These are phyloP conservation scores for Portevinia maculata DNA, from an alignment of 2,888 invertebrate species.

Conservation along the genomic window DNA sequence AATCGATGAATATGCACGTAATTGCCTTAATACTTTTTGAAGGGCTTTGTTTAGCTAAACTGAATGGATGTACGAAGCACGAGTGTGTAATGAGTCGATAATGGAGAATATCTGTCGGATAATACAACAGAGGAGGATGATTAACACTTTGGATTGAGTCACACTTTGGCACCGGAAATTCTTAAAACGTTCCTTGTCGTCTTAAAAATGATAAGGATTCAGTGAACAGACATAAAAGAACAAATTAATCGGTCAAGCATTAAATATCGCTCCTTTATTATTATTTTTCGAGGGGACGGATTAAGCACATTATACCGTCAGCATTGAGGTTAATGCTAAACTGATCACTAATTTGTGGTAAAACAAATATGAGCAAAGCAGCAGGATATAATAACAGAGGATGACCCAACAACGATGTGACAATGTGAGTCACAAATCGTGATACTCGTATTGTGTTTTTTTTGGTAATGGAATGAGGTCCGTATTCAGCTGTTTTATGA, in stretches of 20 bases:
- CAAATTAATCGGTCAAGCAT: slow-evolving; percentile 60
- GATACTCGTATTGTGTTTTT: slow-evolving; percentile 18
- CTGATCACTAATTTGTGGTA: slow-evolving; percentile 61
- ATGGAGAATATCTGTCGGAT: slow-evolving; percentile 39
- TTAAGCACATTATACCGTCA: slow-evolving; percentile 66
- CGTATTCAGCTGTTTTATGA: slow-evolving; percentile 8
- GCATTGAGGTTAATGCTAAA: slow-evolving; percentile 61
- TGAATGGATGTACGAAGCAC: neutral
- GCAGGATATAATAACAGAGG: slow-evolving; percentile 14
- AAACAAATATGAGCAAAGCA: slow-evolving; percentile 43
- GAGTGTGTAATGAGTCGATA: slow-evolving; percentile 50
- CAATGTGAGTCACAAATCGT: slow-evolving; percentile 53
- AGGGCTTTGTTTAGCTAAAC: slow-evolving; percentile 36
- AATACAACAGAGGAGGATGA: slow-evolving; percentile 16
- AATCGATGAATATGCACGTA: slow-evolving; percentile 71
- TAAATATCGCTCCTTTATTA: slow-evolving; percentile 34
- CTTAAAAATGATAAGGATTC: slow-evolving; percentile 47
- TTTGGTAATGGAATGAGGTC: neutral
- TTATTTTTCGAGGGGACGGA: neutral
- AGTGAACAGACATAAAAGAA: slow-evolving; percentile 32
- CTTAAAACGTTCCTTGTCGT: neutral
- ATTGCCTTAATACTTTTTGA: slow-evolving; percentile 62
- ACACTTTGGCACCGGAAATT: slow-evolving; percentile 44
- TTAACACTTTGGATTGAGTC: slow-evolving; percentile 39
- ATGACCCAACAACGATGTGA: too few species aligned